Conservation (phyloP, 2,797 vertebrate genomes). For the Sebastes taczanowskii region DNA sequence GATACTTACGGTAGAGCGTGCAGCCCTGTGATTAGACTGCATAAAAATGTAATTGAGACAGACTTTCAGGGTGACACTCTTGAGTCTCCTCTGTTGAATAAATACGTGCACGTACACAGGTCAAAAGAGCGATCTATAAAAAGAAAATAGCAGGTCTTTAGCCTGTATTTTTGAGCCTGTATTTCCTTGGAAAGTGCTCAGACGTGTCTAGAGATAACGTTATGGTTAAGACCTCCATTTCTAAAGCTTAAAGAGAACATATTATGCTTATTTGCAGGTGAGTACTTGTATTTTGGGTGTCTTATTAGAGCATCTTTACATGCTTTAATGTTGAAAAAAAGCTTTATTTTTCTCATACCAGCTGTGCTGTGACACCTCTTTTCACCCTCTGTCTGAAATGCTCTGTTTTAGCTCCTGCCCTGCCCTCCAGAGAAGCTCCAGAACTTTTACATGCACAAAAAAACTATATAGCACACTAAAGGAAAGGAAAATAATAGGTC, state of each 20-base stretch:
- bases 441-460: too few species aligned
- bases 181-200: conserved; percentile 18
- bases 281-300: too few species aligned
- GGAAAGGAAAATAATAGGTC: too few species aligned
- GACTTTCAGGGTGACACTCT: conserved; percentile 16
- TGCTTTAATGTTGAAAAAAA: too few species aligned
- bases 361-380: too few species aligned
- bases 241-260: not conserved
- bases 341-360: too few species aligned
- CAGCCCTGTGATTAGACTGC: conserved; percentile 9
- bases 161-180: not conserved
- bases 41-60: conserved; percentile 32
- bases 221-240: not conserved
- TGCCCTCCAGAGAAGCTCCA: too few species aligned
- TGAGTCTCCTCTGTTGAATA: conserved; percentile 25
- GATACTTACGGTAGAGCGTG: not conserved
- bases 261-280: too few species aligned
- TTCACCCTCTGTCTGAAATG: too few species aligned
- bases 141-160: conserved; percentile 9
- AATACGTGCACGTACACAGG: conserved; percentile 25
- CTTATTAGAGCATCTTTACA: too few species aligned
- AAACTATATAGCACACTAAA: too few species aligned
- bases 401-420: too few species aligned
- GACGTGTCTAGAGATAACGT: not conserved
- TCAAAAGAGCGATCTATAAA: conserved; percentile 31